These are phyloP conservation scores for Tetropium fuscum DNA, from an alignment of 2,888 invertebrate species.

Conservation along the genomic window DNA sequence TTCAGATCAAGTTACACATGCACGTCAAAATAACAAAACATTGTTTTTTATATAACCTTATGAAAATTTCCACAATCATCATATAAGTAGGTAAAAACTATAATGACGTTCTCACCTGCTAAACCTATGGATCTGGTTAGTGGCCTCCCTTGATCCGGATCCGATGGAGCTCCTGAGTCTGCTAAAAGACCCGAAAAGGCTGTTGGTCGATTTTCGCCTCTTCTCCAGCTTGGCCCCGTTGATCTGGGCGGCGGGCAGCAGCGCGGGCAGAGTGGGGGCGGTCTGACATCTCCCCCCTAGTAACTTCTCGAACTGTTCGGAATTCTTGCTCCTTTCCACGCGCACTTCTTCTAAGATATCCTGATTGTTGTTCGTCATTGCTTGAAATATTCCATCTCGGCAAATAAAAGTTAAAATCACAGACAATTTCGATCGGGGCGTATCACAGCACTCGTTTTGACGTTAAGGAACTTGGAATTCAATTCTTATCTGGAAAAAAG, in stretches of 20 bases:
- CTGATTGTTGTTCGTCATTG: constrained; percentile 52
- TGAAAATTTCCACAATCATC: neutral
- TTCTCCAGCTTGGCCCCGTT: constrained; percentile 43
- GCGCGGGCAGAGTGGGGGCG: constrained; percentile 48
- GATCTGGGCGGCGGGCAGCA: constrained; percentile 47
- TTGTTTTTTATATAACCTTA: neutral
- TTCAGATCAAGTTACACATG: too few relatives aligned
- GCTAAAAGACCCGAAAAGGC: constrained; percentile 70
- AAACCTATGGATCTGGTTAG: constrained; percentile 46
- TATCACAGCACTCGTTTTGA: constrained; percentile 47
- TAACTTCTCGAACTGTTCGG: constrained; percentile 41
- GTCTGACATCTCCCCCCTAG: constrained; percentile 48
- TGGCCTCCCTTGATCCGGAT: constrained; percentile 59
- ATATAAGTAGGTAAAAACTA: neutral
- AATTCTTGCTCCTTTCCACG: constrained; percentile 41
- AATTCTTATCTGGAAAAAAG: constrained; percentile 42
- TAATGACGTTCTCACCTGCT: constrained; percentile 57
- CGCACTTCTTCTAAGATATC: constrained; percentile 51
- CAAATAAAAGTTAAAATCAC: constrained; percentile 39
- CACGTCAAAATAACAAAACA: too few relatives aligned
- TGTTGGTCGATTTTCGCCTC: constrained; percentile 60
- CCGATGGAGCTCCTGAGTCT: constrained; percentile 69
- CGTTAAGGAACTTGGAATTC: constrained; percentile 40
- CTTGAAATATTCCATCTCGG: constrained; percentile 28
- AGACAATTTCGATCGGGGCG: constrained; percentile 41